Evolutionary conservation across 2,113 vertebrate genomes (phyloP), one percentile per base, ranked within the genome.

Genomic region (Meleagris gallopavo): DNA sequence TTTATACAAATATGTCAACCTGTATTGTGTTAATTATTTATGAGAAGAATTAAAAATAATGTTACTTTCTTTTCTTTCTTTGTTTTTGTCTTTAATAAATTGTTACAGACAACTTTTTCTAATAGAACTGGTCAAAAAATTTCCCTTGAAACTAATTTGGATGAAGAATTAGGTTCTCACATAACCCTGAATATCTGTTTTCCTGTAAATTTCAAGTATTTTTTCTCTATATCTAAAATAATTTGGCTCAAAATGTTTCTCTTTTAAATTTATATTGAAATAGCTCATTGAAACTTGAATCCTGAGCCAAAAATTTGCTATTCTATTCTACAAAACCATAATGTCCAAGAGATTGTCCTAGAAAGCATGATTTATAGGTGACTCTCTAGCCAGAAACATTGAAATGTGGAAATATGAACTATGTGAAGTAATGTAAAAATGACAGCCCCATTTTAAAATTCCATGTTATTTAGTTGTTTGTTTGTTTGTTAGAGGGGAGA

Each of bases 181-280:
- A 19, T 13, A 71, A 62, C 1, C 1, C 10, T 2, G 7, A 6
- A 8, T 52, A 1, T 30, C 14, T 61, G 17, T 13, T 60, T 4
- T 46, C 75, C 19, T 62, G 4, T 2, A 76, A 41, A 40, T 82
- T 87, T 75, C 17, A 38, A 1, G 29, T 65, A 48, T 22, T 48
- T 48, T 48, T 48, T 48, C 22, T 48, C 48, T 48, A 24, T 48
- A 61, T 52, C 14, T 80, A 60, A 43, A 76, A 29, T 6, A 54
- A 2, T 61, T 86, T 72, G 32, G 8, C 6, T 73, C 27, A 62
- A 88, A 88, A 80, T 54, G 65, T 54, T 79, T 70, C 20, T 57
- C 18, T 57, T 0, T 73, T n/a, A 15, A 70, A 58, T 30, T 34
- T 11, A n/a, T 30, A 7, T 29, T 58, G 15, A 61, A 57, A 1